These are phyloP conservation scores for Dryas iulia DNA, from an alignment of 1,140 invertebrate genomes.

Conservation along the genomic window DNA sequence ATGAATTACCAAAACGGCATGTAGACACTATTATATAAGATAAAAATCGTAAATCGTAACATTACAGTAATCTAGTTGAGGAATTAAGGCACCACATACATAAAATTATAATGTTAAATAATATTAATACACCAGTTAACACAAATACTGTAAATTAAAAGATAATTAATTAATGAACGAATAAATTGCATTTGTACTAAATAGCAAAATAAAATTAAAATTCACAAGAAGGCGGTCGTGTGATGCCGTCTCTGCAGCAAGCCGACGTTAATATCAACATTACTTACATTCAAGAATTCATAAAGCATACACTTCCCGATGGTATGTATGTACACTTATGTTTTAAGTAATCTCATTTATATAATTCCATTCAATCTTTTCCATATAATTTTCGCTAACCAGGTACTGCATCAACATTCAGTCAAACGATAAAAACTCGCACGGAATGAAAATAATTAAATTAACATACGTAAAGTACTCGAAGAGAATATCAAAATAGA, in stretches of 20 bases:
- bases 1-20: constrained; percentile 18
- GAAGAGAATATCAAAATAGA: constrained; percentile 73
- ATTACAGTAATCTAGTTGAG: constrained; percentile 50
- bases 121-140: constrained; percentile 62
- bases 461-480: constrained; percentile 75
- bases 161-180: constrained; percentile 61
- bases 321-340: constrained; percentile 47
- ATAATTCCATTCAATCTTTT: constrained; percentile 41
- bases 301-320: constrained; percentile 29
- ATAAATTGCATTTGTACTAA: constrained; percentile 27
- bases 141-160: constrained; percentile 39
- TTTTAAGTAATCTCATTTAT: constrained; percentile 38
- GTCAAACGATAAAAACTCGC: constrained; percentile 67
- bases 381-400: constrained; percentile 42
- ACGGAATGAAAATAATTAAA: constrained; percentile 75
- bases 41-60: constrained; percentile 47
- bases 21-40: constrained; percentile 24
- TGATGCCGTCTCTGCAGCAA: constrained; percentile 43
- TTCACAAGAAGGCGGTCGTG: constrained; percentile 36
- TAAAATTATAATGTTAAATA: constrained; percentile 56
- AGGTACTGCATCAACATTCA: constrained; percentile 67
- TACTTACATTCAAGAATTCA: constrained; percentile 24
- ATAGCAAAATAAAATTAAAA: constrained; percentile 20
- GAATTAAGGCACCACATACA: constrained; percentile 76
- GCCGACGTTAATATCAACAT: constrained; percentile 17